Base-by-base conservation (phyloP, 2,797 vertebrate species). In the Yasuhikotakia modesta region DNA sequence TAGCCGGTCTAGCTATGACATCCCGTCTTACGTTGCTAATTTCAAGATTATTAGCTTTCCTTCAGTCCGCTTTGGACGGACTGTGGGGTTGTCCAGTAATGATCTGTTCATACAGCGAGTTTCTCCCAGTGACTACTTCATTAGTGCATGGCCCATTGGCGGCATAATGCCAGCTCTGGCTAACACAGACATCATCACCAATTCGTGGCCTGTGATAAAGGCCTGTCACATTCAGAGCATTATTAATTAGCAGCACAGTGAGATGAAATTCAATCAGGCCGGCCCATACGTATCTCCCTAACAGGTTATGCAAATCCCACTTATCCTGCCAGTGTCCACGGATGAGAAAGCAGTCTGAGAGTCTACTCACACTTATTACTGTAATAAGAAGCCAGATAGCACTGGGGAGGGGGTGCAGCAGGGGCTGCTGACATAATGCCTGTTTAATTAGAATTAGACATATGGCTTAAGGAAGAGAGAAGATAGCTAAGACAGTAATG, bases 211-310 rank as follows among this genome's bases (percentile, higher is more conserved):
- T 94, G 95, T 96, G 97, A 99, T 98, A 97, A 98, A 98, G 94
- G 92, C 94, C 95, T 97, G 97, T 97, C 98, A 98, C 94, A 96
- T 94, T 95, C 96, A 94, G 95, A 91, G 95, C 90, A 92, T 97
- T 99, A 98, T 99, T 98, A 99, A 99, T 99, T 99, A 99, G 95
- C 95, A 96, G 95, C 96, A 95, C 95, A 95, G 94, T 89, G 90
- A 97, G 95, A 95, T 96, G 95, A 95, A 97, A 99, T 99, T 98
- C 95, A 99, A 98, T 99, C 96, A 99, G 95, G 95, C 94, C 94
- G 93, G 93, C 93, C 92, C 92, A 93, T 94, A 93, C 95, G 96
- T 96, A 95, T 95, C 94, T 94, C 96, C 96, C 95, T 95, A 97
- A 96, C 95, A 95, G 95, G 95, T 96, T 98, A 98, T 97, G 97